phyloP scores from a whole-genome alignment of 2,113 vertebrate genomes.

The Malurus elegans region DNA sequence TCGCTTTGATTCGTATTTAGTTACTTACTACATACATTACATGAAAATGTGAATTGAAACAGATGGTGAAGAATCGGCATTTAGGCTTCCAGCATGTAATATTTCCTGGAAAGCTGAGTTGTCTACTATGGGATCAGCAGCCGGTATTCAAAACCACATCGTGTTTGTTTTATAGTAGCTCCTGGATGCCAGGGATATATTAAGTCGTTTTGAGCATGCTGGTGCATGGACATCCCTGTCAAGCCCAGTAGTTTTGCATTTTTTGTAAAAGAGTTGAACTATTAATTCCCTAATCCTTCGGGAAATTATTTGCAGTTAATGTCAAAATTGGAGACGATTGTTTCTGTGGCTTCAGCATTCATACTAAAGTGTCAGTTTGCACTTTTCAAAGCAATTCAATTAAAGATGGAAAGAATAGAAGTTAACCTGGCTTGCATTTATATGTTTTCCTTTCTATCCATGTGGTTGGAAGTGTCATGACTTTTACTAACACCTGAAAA shows the following conservation, averaged over 20 bases:
- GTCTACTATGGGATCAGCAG: background rate
- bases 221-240: background rate
- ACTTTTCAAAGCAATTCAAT: background rate
- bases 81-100: background rate
- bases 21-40: background rate
- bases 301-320: background rate
- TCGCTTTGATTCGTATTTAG: background rate
- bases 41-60: background rate
- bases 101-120: background rate
- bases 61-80: background rate
- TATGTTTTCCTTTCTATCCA: background rate
- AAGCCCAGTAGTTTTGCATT: background rate
- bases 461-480: background rate
- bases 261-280: background rate
- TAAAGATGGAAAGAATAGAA: background rate
- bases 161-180: background rate
- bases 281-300: background rate
- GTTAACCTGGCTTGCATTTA: background rate
- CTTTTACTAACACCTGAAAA: background rate
- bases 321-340: background rate
- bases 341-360: background rate
- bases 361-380: accelerated
- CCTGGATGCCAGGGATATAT: background rate
- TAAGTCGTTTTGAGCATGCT: background rate
- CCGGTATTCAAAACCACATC: background rate